A percentile compares a stretch with the other conserved stretches of the same genome.
phyloP scores from a whole-genome alignment of 2,113 vertebrate species.

The Hemicordylus capensis region DNA sequence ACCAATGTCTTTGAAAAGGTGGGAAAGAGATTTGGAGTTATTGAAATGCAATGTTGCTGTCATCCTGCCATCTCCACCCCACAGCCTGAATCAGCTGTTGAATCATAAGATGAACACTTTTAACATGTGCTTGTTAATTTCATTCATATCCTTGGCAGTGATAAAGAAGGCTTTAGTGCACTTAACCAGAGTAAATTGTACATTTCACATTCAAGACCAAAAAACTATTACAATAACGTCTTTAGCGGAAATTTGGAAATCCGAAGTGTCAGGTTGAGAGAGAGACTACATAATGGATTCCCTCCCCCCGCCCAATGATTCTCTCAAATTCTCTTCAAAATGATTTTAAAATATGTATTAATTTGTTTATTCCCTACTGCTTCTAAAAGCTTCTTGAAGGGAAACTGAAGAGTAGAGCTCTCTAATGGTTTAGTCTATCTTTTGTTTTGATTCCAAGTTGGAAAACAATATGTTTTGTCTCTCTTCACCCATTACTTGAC shows the following conservation, averaged over 20 bases:
- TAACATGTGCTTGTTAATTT: constrained; percentile 51
- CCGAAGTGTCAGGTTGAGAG: not conserved
- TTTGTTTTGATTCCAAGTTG: not conserved
- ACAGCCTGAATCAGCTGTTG: constrained; percentile 31
- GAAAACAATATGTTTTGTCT: not conserved
- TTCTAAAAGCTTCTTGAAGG: not conserved
- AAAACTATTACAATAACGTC: constrained; percentile 24
- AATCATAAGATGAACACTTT: constrained; percentile 59
- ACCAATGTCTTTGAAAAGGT: not conserved
- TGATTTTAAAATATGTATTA: not conserved
- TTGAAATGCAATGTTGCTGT: not conserved
- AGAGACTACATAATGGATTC: not conserved
- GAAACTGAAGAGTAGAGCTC: not conserved
- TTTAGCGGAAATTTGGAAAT: constrained; percentile 30
- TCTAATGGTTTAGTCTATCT: not conserved
- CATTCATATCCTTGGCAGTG: constrained; percentile 29
- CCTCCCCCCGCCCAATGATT: not conserved
- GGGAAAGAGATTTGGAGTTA: not conserved
- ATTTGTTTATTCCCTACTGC: not conserved
- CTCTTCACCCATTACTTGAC: not conserved
- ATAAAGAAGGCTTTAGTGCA: not conserved
- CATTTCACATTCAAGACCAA: constrained; percentile 30
- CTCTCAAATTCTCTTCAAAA: not conserved
- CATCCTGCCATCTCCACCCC: not conserved
- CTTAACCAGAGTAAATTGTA: constrained; percentile 43